Evolutionary conservation across 2,797 vertebrate species (phyloP).

Genomic region (Semaprochilodus insignis): DNA sequence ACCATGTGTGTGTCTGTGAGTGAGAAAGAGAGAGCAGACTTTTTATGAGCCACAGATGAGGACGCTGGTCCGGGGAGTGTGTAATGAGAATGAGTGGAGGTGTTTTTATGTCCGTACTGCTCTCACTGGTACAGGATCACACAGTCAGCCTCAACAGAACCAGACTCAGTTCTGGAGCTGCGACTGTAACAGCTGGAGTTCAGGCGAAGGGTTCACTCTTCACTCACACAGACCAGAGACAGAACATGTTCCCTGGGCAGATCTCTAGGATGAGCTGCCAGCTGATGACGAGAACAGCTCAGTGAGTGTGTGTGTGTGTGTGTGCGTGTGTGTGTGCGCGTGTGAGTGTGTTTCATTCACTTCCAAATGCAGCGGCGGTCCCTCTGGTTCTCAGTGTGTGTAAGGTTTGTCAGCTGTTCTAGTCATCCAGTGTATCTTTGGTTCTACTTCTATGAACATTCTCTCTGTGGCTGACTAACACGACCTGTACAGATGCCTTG

Average conservation of each 20-base stretch:
- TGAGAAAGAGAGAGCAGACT: background rate
- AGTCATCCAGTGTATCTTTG: background rate
- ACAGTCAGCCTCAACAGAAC: background rate
- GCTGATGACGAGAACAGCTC: conserved; percentile 47
- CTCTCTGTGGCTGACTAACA: background rate
- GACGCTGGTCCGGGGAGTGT: conserved; percentile 25
- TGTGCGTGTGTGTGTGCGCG: background rate
- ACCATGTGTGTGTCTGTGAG: background rate
- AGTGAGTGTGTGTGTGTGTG: conserved; percentile 8
- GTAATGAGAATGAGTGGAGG: conserved; percentile 28
- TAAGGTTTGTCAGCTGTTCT: conserved; percentile 48
- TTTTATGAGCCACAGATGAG: conserved; percentile 34
- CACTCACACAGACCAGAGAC: conserved; percentile 22
- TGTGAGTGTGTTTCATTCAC: conserved; percentile 43
- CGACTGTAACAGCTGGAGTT: conserved; percentile 44
- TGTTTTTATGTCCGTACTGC: conserved; percentile 14
- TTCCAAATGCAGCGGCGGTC: conserved; percentile 53
- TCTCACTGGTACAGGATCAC: conserved; percentile 1
- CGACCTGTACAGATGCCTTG: background rate
- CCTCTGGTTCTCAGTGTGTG: conserved; percentile 53
- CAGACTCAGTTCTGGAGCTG: conserved; percentile 1
- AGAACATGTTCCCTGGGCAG: conserved; percentile 50
- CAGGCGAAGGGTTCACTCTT: conserved; percentile 44
- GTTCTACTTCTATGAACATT: background rate
- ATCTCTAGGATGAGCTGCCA: conserved; percentile 46